These are phyloP conservation scores for Rapana venosa DNA, from an alignment of 2,888 invertebrate genomes.

Conservation along the genomic window DNA sequence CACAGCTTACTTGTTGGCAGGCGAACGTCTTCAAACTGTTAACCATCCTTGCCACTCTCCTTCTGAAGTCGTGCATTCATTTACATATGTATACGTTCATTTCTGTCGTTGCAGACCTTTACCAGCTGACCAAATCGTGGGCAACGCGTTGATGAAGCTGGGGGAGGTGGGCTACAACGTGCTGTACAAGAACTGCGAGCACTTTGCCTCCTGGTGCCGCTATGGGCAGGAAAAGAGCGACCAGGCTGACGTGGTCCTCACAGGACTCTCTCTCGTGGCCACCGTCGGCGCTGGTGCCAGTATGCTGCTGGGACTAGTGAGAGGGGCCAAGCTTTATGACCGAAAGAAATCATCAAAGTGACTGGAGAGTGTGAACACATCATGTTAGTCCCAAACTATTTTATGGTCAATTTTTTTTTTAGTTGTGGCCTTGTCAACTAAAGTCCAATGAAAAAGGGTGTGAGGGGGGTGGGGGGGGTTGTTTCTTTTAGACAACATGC, in stretches of 20 bases:
- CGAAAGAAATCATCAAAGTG: not conserved
- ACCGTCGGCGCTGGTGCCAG: constrained; percentile 11
- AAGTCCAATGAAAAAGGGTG: too few relatives aligned
- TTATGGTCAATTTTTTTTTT: too few relatives aligned
- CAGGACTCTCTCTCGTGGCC: not conserved
- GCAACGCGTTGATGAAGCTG: constrained; percentile 67
- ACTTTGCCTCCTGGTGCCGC: constrained; percentile 76
- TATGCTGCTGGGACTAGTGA: not conserved
- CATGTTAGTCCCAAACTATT: too few relatives aligned
- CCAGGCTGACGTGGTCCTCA: constrained; percentile 81
- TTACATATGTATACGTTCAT: too few relatives aligned
- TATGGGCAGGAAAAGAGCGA: constrained; percentile 72
- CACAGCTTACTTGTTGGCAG: too few relatives aligned
- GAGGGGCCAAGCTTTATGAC: constrained; percentile 8
- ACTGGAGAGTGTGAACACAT: not conserved
- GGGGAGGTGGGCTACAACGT: constrained; percentile 76
- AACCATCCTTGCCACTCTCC: too few relatives aligned
- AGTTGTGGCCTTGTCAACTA: too few relatives aligned
- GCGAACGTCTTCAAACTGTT: too few relatives aligned
- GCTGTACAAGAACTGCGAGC: constrained; percentile 76
- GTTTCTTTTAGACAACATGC: too few relatives aligned
- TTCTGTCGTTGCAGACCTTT: constrained; percentile 60
- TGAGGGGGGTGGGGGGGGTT: too few relatives aligned
- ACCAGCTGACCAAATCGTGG: constrained; percentile 61
- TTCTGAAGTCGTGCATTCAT: too few relatives aligned